phyloP scores from a whole-genome alignment of 2,888 invertebrate genomes.

The Oscheius sp. region DNA sequence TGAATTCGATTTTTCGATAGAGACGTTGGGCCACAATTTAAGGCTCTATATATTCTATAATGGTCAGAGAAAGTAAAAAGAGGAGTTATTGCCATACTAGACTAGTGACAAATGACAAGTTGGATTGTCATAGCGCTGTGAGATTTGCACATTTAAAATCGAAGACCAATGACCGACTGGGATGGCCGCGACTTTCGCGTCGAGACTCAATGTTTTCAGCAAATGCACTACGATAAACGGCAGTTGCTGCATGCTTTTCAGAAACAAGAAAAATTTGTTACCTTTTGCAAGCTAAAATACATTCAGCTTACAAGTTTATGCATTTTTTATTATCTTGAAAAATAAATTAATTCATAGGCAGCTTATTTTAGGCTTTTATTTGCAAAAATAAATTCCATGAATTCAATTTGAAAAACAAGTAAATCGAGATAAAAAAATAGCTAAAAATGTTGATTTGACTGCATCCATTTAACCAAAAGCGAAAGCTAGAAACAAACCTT shows the following conservation, averaged over 20 bases:
- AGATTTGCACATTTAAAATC: conserved; percentile 32
- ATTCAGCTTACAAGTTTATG: neutral
- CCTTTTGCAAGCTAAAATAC: too few relatives aligned
- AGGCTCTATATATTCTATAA: neutral
- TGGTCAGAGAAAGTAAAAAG: neutral
- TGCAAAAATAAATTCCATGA: too few relatives aligned
- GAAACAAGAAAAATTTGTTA: neutral
- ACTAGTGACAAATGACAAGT: too few relatives aligned
- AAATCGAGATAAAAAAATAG: neutral
- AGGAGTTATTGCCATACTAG: neutral
- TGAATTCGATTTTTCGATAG: too few relatives aligned
- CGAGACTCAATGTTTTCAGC: conserved; percentile 22
- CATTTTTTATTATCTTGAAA: neutral
- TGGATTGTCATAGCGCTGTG: conserved; percentile 4
- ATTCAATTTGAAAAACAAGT: neutral
- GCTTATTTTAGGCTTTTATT: too few relatives aligned
- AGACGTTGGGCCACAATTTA: too few relatives aligned
- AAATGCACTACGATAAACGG: neutral
- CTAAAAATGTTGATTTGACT: neutral
- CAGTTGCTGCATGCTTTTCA: conserved; percentile 10
- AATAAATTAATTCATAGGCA: too few relatives aligned
- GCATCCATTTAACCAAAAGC: too few relatives aligned
- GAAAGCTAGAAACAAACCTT: too few relatives aligned
- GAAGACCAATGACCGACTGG: conserved; percentile 34
- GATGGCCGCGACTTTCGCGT: conserved; percentile 23